phyloP scores from a whole-genome alignment of 1,140 invertebrate species.

The Lerema accius region DNA sequence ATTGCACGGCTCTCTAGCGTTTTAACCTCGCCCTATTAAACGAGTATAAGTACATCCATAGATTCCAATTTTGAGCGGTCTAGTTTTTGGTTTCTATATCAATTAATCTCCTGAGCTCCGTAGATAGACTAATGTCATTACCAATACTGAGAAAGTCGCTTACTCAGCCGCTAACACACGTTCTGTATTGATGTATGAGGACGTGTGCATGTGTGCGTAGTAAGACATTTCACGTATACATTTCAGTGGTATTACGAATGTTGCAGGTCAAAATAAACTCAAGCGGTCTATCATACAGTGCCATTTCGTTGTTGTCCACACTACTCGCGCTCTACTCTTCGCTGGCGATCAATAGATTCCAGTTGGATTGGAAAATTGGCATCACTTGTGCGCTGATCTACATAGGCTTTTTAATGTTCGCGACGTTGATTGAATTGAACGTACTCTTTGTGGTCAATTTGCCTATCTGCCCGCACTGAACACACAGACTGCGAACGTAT shows the following conservation, averaged over 20 bases:
- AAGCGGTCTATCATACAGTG: constrained; percentile 91
- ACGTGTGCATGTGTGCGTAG: no score
- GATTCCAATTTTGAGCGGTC: no score
- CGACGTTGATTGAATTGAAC: constrained; percentile 93
- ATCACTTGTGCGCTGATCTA: constrained; percentile 91
- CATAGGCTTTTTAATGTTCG: constrained; percentile 89
- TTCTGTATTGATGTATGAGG: no score
- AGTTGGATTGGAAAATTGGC: constrained; percentile 90
- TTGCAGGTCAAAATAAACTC: constrained; percentile 87
- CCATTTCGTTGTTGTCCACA: constrained; percentile 90
- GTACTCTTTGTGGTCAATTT: constrained; percentile 93
- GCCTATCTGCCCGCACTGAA: constrained; percentile 86
- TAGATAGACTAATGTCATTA: no score
- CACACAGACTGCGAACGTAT: not conserved
- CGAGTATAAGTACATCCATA: no score
- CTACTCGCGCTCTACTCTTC: constrained; percentile 89
- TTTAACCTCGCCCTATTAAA: no score
- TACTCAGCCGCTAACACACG: no score
- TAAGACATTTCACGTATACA: no score
- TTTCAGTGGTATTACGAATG: not conserved
- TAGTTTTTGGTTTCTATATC: no score
- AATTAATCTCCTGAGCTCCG: no score
- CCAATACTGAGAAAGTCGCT: no score
- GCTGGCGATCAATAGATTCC: constrained; percentile 90
- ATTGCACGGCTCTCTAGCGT: no score